Evolutionary conservation across 2,797 vertebrate species (phyloP).

Genomic region (Champsocephalus esox): DNA sequence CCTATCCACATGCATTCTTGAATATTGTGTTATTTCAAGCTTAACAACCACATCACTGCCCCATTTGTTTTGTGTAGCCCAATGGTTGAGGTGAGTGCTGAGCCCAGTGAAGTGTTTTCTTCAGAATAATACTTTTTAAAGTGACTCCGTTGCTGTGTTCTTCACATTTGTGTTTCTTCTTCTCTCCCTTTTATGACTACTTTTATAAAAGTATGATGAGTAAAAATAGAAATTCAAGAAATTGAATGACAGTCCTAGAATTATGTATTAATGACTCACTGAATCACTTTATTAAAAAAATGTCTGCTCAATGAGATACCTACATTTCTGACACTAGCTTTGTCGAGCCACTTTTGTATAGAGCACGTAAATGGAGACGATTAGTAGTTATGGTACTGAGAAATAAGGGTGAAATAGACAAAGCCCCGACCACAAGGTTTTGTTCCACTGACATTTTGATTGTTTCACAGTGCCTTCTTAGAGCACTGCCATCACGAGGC

Average conservation of each 20-base stretch:
- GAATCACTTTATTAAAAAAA: background rate
- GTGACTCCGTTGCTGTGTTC: background rate
- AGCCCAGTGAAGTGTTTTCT: background rate
- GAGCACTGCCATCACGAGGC: background rate
- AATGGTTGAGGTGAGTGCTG: background rate
- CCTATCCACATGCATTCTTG: conserved; percentile 9
- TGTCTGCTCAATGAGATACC: background rate
- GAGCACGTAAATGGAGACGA: background rate
- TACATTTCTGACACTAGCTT: background rate
- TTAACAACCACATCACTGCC: background rate
- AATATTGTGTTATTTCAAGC: conserved; percentile 13
- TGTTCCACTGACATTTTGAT: conserved; percentile 1
- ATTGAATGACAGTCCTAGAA: background rate
- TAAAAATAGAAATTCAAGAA: background rate
- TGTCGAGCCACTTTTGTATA: background rate
- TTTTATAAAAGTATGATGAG: background rate
- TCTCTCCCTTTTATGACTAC: background rate
- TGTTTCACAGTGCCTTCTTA: background rate
- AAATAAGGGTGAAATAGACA: background rate
- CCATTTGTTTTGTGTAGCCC: background rate
- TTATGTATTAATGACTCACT: background rate
- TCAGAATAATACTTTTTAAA: background rate
- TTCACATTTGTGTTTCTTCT: background rate
- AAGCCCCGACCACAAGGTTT: conserved; percentile 2
- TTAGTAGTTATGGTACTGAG: background rate